Conservation (phyloP, 2,797 vertebrate genomes). For the Mormyrus hasselquistii region DNA sequence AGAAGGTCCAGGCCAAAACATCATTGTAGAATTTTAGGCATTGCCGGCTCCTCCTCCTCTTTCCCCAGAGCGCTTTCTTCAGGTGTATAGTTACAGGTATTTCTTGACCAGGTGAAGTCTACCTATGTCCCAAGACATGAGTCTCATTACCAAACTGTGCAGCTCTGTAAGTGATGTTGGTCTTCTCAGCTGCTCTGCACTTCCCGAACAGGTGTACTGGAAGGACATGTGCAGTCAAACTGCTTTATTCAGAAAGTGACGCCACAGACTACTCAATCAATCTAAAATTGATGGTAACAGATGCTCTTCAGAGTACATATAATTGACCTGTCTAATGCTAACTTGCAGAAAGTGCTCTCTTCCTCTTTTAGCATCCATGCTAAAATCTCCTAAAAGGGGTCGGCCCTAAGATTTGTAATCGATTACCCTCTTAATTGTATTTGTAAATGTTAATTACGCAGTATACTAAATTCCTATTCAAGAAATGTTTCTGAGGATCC, state of each 20-base stretch:
- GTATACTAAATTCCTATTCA: not conserved
- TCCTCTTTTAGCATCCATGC: not conserved
- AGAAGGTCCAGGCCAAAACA: no score
- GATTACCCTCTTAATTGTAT: not conserved
- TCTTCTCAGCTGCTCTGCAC: not conserved
- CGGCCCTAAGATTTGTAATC: not conserved
- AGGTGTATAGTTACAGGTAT: not conserved
- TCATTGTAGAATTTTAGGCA: not conserved
- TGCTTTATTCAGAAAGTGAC: not conserved
- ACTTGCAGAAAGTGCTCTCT: not conserved
- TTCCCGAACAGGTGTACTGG: not conserved
- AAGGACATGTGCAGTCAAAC: constrained; percentile 1
- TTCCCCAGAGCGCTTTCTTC: not conserved
- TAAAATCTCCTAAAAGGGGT: not conserved
- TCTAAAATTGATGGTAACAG: not conserved
- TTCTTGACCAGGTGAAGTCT: not conserved
- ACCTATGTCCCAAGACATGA: not conserved
- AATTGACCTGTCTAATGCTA: not conserved
- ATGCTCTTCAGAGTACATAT: not conserved
- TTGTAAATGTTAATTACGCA: not conserved
- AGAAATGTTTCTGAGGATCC: not conserved
- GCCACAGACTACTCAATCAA: not conserved
- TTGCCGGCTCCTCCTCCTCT: not conserved
- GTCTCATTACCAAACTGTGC: not conserved
- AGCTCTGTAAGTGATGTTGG: not conserved